Base-by-base conservation (phyloP, 2,113 vertebrate species). In the Myotis yumanensis region DNA sequence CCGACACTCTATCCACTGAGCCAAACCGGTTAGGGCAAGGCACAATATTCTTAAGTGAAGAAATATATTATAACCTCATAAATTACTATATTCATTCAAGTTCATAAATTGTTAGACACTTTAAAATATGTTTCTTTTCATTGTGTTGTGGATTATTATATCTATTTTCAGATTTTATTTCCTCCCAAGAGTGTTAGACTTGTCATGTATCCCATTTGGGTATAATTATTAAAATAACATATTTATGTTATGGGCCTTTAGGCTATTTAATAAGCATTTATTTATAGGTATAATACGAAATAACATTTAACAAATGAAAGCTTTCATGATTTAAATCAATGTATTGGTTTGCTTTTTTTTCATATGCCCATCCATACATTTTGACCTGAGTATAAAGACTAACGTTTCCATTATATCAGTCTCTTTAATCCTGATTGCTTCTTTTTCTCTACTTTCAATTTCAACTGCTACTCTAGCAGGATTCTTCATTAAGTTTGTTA, bases 151-250 rank as follows among this genome's bases (percentile, higher is more conserved):
- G 18, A 30, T 51, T 48, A 46, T 46, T 11, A 14, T 85, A 25
- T 52, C 43, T 80, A 59, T 51, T 89, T 87, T 64, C 40, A 72
- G 89, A 72, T 48, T 75, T 68, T 16, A 48, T 89, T 43, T 72
- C 11, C 48, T 88, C n/a, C 8, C 40, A 28, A 72, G 11, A 92
- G 23, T 40, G n/a, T 51, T 81, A 14, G 16, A 64, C 43, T 68
- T 52, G 37, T 11, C 52, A 76, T 5, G 35, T 76, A 28, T 57
- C 48, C 91, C 32, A 81, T 23, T 30, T 81, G 48, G 15, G 62
- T 73, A 48, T 66, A 80, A 80, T 85, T 79, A 91, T 91, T 89
- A 91, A 71, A 93, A 40, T 89, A 69, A 89, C 2, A 46, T 62
- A 43, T 48, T 69, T 92, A 68, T 77, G 89, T 48, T 62, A 79